Evolutionary conservation across 2,888 invertebrate species (phyloP).

Genomic region (Cephus pulcher): DNA sequence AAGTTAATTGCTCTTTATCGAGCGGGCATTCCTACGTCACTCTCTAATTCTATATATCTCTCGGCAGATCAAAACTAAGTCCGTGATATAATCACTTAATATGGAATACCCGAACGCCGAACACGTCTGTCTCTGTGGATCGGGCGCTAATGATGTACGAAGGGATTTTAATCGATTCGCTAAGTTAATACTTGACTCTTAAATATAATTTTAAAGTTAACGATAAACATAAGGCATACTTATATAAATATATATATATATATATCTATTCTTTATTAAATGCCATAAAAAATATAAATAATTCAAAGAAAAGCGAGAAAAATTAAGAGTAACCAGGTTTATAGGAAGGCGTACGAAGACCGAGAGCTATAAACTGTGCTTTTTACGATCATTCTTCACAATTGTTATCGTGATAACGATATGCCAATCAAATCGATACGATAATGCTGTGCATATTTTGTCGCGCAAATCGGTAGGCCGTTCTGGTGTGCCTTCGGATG

Average conservation of each 20-base stretch:
- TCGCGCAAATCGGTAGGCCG: constrained; percentile 27
- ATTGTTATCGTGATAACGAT: constrained; percentile 16
- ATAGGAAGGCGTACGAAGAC: constrained; percentile 15
- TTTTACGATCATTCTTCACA: constrained; percentile 17
- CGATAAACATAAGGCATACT: constrained; percentile 18
- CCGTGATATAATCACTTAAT: constrained; percentile 32
- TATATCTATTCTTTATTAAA: constrained; percentile 29
- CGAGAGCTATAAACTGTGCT: constrained; percentile 20
- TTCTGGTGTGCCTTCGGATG: constrained; percentile 42
- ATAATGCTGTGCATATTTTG: constrained; percentile 24
- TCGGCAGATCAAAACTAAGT: constrained; percentile 26
- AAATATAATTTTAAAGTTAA: constrained; percentile 26
- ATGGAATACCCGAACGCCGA: background rate
- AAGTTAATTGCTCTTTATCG: constrained; percentile 33
- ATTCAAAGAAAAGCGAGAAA: background rate
- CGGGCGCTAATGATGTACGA: constrained; percentile 39
- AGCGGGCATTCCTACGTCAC: constrained; percentile 30
- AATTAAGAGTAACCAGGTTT: background rate
- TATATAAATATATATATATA: constrained; percentile 2
- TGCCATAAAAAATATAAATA: constrained; percentile 22
- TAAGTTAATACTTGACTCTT: constrained; percentile 26
- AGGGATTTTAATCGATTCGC: constrained; percentile 28
- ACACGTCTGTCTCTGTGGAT: constrained; percentile 52
- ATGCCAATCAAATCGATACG: constrained; percentile 13
- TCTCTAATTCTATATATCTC: constrained; percentile 30